Percentiles rank a stretch among this genome's conserved stretches.
These are phyloP conservation scores for Caenorhabditis drosophilae DNA, from an alignment of 2,888 invertebrate species.

Conservation along the genomic window DNA sequence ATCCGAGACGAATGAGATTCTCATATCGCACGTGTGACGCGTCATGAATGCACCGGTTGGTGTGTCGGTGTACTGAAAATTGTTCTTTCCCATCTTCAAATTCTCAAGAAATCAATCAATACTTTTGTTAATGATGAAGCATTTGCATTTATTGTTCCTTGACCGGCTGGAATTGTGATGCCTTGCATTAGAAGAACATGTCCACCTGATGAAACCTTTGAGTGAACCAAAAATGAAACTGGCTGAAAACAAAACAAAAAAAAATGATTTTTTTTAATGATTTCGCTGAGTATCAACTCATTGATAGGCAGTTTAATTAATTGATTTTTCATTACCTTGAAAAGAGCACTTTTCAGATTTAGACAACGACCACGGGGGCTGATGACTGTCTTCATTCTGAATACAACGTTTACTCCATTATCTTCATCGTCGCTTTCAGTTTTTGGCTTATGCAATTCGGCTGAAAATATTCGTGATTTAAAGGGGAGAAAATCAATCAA, in stretches of 20 bases:
- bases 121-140: slow-evolving; percentile 50
- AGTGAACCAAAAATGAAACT: slow-evolving; percentile 53
- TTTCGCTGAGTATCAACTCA: no score
- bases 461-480: neutral
- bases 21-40: slow-evolving; percentile 67
- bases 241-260: slow-evolving; percentile 34
- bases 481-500: neutral
- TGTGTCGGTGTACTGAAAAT: slow-evolving; percentile 46
- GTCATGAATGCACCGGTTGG: slow-evolving; percentile 62
- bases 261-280: no score
- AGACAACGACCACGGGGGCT: slow-evolving; percentile 90
- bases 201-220: slow-evolving; percentile 46
- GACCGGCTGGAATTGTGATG: slow-evolving; percentile 59
- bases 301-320: no score
- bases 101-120: no score
- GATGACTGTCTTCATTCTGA: slow-evolving; percentile 90
- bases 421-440: slow-evolving; percentile 8
- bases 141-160: slow-evolving; percentile 51
- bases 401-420: slow-evolving; percentile 72
- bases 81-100: neutral
- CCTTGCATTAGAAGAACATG: slow-evolving; percentile 56
- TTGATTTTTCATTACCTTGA: slow-evolving; percentile 77
- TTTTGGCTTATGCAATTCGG: slow-evolving; percentile 15
- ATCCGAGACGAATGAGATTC: slow-evolving; percentile 54
- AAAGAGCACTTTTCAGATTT: slow-evolving; percentile 91